Percentiles rank a stretch among this genome's conserved stretches.
These are phyloP conservation scores for Brachymystax lenok DNA, from an alignment of 2,797 vertebrate genomes.

Conservation along the genomic window DNA sequence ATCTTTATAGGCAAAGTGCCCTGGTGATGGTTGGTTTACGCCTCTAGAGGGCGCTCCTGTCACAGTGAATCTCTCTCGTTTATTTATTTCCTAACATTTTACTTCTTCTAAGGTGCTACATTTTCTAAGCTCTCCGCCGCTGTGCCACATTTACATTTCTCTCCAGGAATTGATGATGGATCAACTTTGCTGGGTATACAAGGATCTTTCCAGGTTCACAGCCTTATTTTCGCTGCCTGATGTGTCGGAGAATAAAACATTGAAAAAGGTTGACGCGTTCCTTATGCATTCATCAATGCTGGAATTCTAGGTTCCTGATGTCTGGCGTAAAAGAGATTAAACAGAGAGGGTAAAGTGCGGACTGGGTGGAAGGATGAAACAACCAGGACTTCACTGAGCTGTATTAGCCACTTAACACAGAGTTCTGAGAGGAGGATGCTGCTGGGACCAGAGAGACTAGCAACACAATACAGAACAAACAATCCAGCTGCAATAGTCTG, in stretches of 20 bases:
- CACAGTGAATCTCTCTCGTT: slow-evolving; percentile 27
- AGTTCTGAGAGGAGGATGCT: slow-evolving; percentile 31
- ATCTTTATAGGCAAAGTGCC: too few relatives aligned
- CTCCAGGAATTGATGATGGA: slow-evolving; percentile 36
- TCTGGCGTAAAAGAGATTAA: neutral
- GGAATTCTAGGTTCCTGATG: neutral
- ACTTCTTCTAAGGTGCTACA: slow-evolving; percentile 34
- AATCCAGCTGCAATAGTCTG: too few relatives aligned
- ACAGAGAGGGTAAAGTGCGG: neutral
- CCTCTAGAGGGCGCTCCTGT: slow-evolving; percentile 65
- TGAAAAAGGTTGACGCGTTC: neutral
- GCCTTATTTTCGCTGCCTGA: slow-evolving; percentile 23
- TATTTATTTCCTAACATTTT: slow-evolving; percentile 28
- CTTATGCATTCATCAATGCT: neutral
- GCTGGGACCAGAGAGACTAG: too few relatives aligned
- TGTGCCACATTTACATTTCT: slow-evolving; percentile 31
- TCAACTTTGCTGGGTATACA: slow-evolving; percentile 43
- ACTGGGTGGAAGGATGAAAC: neutral
- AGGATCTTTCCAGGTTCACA: slow-evolving; percentile 29
- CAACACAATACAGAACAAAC: too few relatives aligned
- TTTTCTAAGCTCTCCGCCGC: slow-evolving; percentile 28
- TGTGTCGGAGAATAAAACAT: neutral
- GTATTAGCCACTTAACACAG: slow-evolving; percentile 63
- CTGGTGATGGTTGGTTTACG: neutral
- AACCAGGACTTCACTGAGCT: slow-evolving; percentile 54